Percentiles rank a stretch among this genome's conserved stretches.
These are phyloP conservation scores for Adoxophyes honmai DNA, from an alignment of 1,140 invertebrate species.

Conservation along the genomic window DNA sequence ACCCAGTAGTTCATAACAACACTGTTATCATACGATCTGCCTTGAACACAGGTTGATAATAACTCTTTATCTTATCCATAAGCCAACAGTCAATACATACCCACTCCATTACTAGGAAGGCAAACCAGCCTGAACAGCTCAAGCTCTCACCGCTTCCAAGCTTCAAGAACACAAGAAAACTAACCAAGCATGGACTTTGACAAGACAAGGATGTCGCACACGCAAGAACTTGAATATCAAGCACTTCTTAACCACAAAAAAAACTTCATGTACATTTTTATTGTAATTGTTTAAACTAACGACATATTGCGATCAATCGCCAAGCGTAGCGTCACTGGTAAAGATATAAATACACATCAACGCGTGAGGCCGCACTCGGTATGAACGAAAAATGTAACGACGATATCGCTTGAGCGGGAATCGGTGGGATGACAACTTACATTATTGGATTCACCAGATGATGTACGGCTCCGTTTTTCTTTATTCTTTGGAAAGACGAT, in stretches of 20 bases:
- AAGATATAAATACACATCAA: slow-evolving; percentile 36
- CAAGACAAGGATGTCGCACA: slow-evolving; percentile 23
- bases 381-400: slow-evolving; percentile 28
- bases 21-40: background rate
- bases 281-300: background rate
- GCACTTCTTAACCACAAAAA: slow-evolving; percentile 10
- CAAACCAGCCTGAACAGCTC: background rate
- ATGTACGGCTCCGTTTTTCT: slow-evolving; percentile 34
- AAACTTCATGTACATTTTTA: background rate
- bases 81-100: background rate
- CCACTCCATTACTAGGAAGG: background rate
- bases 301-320: slow-evolving; percentile 11
- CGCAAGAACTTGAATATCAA: slow-evolving; percentile 20
- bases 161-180: background rate
- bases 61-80: background rate
- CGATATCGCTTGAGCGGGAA: slow-evolving; percentile 53
- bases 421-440: slow-evolving; percentile 45
- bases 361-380: slow-evolving; percentile 40
- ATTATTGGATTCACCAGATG: slow-evolving; percentile 37
- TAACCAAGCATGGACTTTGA: slow-evolving; percentile 3
- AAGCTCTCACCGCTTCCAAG: background rate
- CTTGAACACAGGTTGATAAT: background rate
- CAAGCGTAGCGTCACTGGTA: slow-evolving; percentile 11
- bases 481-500: slow-evolving; percentile 33
- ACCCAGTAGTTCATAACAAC: too few relatives aligned